Evolutionary conservation across 2,113 vertebrate species (phyloP), one percentile per base, ranked within the genome.

Genomic region (Sula dactylatra): DNA sequence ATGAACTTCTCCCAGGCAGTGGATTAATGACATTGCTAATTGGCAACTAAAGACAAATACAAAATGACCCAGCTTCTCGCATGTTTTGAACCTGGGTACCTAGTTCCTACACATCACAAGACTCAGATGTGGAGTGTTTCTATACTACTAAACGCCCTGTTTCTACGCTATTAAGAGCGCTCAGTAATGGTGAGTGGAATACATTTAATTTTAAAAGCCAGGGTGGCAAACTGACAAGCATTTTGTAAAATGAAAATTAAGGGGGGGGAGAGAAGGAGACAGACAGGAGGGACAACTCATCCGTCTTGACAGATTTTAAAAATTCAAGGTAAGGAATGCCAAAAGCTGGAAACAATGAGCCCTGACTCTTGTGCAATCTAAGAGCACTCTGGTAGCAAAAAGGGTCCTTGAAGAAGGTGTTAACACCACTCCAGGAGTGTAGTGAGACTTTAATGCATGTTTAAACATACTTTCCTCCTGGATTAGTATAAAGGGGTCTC

Each of bases 341-440:
- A 91, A 56, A 95, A 84, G 36, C 36, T 70, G 50, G 34, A 91
- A 95, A 96, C 83, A 91, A 87, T 42, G 49, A 89, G 86, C 54
- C 19, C 42, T 34, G n/a, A 76, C 66, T 94, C 89, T 82, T 92
- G 61, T 76, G 91, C 64, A 61, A 16, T 34, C 38, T 79, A 77
- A 72, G 86, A 94, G 83, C 89, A 85, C 83, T 94, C 50, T 24
- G 61, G 44, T 52, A 62, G 36, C 45, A 69, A 64, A 94, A 91
- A 88, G 20, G 36, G 85, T 96, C 71, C 92, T 95, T 71, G 88
- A 90, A 73, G n/a, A 88, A 55, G 29, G 45, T 95, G 82, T 90
- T 94, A 94, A 96, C 90, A 97, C 84, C 92, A 88, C 89, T 94
- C 81, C 64, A 92, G 40, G 67, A 96, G n/a, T 2, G 42, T 40